Conservation (phyloP, 2,113 vertebrate species). For the Hypanus sabinus region DNA sequence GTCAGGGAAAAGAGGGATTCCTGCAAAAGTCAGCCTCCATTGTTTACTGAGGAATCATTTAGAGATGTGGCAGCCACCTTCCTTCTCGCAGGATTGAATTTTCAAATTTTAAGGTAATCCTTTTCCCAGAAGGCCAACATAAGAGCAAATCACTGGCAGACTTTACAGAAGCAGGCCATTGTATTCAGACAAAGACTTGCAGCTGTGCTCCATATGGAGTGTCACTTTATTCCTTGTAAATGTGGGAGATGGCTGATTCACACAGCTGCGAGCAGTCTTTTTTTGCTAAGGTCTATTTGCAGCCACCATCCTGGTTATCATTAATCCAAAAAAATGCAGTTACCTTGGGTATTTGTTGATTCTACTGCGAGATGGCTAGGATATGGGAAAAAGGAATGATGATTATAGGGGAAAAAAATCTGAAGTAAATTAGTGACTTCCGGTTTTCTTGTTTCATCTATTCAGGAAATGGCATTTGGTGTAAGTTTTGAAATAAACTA, state of each 20-base stretch:
- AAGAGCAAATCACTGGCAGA: not conserved
- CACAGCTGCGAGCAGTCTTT: not conserved
- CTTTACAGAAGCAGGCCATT: not conserved
- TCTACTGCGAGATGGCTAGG: not conserved
- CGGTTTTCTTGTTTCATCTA: not conserved
- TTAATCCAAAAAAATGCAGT: slow-evolving; percentile 7
- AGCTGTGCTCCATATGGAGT: not conserved
- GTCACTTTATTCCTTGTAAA: not conserved
- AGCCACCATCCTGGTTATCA: too few relatives aligned
- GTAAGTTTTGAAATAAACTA: not conserved
- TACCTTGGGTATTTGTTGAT: not conserved
- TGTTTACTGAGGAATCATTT: not conserved
- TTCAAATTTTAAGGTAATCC: not conserved
- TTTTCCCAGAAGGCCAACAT: not conserved
- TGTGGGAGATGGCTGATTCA: not conserved
- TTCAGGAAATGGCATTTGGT: not conserved
- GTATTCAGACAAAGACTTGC: not conserved
- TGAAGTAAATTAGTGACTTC: not conserved
- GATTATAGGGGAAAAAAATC: not conserved
- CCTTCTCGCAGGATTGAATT: not conserved
- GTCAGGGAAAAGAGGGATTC: not conserved
- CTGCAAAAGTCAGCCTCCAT: not conserved
- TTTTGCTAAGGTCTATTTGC: not conserved
- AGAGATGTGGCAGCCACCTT: not conserved
- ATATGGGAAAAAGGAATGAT: not conserved